Conservation (phyloP, 2,113 vertebrate species). For the Pygoscelis antarcticus region DNA sequence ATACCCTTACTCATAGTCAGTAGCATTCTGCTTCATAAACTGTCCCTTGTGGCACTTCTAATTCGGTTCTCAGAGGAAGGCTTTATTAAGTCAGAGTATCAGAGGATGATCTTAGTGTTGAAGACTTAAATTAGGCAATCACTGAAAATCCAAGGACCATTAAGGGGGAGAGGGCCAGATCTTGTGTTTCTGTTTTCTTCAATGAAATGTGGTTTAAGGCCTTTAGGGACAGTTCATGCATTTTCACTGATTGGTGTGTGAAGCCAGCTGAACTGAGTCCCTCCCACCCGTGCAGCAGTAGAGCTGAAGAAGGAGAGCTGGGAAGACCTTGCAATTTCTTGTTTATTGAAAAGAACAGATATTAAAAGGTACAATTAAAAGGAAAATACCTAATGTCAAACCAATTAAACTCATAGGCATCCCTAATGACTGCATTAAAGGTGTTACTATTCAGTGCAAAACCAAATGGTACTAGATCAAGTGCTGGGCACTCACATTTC, state of each 20-base stretch:
- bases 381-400: conserved; percentile 34
- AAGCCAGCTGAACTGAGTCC: conserved; percentile 4
- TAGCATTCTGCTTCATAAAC: conserved; percentile 28
- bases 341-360: conserved; percentile 33
- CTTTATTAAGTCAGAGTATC: conserved; percentile 31
- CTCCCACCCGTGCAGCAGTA: neutral
- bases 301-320: neutral
- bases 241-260: neutral
- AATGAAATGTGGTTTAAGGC: conserved; percentile 20
- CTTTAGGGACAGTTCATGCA: conserved; percentile 6
- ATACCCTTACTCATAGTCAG: conserved; percentile 35
- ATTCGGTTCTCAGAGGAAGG: neutral
- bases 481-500: conserved; percentile 78
- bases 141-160: neutral
- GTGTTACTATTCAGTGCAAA: conserved; percentile 62
- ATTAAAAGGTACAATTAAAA: conserved; percentile 44
- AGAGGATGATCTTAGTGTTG: conserved; percentile 28
- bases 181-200: conserved; percentile 47
- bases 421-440: conserved; percentile 63
- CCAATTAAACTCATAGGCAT: conserved; percentile 46
- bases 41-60: neutral
- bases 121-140: conserved; percentile 35
- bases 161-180: neutral
- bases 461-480: conserved; percentile 71
- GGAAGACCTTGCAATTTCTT: neutral